Conservation (phyloP, 2,797 vertebrate genomes). For the Tolypeutes matacus region DNA sequence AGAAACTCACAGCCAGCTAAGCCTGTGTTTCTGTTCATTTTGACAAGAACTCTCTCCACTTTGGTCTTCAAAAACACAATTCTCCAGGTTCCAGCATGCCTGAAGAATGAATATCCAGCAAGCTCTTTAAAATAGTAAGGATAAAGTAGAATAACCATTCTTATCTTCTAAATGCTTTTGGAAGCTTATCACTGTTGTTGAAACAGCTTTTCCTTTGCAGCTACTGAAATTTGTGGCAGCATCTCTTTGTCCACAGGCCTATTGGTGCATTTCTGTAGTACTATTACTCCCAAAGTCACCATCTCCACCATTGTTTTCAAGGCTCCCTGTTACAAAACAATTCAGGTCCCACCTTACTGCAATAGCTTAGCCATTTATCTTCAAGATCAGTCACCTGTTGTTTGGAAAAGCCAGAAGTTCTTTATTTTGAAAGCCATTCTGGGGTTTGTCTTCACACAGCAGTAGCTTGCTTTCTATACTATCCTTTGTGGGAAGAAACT, state of each 20-base stretch:
- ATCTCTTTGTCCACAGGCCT: not conserved
- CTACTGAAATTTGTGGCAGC: not conserved
- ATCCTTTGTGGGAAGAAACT: not conserved
- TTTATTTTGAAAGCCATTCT: not conserved
- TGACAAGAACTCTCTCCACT: conserved; percentile 8
- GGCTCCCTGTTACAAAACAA: not conserved
- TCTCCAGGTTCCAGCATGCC: not conserved
- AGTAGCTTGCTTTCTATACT: not conserved
- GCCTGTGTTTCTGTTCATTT: not conserved
- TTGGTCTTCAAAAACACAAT: not conserved
- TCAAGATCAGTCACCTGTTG: not conserved
- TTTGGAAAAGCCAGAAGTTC: conserved; percentile 23
- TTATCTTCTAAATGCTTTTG: conserved; percentile 4
- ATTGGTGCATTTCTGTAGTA: not conserved
- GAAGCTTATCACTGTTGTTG: conserved; percentile 6
- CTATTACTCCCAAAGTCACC: not conserved
- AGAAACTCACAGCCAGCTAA: not conserved
- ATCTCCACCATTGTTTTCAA: not conserved
- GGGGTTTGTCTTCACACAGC: not conserved
- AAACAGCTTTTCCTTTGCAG: conserved; percentile 52
- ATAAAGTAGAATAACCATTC: conserved; percentile 34
- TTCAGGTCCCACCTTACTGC: not conserved
- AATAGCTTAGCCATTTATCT: not conserved
- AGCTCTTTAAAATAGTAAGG: conserved; percentile 55
- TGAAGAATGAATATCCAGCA: conserved; percentile 56